A percentile compares a stretch with the other conserved stretches of the same genome.
These are phyloP conservation scores for Carcina quercana DNA, from an alignment of 2,888 invertebrate genomes.

Conservation along the genomic window DNA sequence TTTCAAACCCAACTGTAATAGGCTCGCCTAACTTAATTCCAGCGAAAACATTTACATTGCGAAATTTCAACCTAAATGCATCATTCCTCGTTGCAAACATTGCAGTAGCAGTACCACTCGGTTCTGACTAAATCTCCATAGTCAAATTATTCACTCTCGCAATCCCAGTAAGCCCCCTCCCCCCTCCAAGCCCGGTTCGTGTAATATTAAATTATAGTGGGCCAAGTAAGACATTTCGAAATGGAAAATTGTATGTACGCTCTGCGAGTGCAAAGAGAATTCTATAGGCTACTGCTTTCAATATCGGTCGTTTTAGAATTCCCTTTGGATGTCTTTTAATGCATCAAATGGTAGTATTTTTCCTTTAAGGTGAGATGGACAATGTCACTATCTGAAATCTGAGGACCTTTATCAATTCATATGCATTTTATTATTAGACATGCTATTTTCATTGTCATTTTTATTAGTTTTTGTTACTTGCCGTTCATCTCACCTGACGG, in stretches of 20 bases:
- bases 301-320: constrained; percentile 36
- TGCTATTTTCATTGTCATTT: too few species aligned
- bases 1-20: too few species aligned
- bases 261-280: constrained; percentile 35
- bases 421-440: too few species aligned
- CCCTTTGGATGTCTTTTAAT: constrained; percentile 24
- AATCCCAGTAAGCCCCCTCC: constrained; percentile 58
- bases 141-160: constrained; percentile 69
- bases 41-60: constrained; percentile 38
- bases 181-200: constrained; percentile 42
- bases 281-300: constrained; percentile 25
- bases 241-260: constrained; percentile 60
- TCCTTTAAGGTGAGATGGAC: constrained; percentile 15
- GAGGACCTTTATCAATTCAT: too few species aligned
- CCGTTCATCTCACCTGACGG: too few species aligned
- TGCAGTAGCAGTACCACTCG: constrained; percentile 40
- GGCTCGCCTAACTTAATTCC: constrained; percentile 21
- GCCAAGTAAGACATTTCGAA: constrained; percentile 61
- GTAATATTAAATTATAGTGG: constrained; percentile 72
- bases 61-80: too few species aligned
- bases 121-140: constrained; percentile 50
- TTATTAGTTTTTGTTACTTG: too few species aligned
- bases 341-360: background rate
- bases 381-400: too few species aligned
- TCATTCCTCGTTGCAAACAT: constrained; percentile 51